Evolutionary conservation across 2,888 invertebrate species (phyloP).

Genomic region (Drosophila dives): DNA sequence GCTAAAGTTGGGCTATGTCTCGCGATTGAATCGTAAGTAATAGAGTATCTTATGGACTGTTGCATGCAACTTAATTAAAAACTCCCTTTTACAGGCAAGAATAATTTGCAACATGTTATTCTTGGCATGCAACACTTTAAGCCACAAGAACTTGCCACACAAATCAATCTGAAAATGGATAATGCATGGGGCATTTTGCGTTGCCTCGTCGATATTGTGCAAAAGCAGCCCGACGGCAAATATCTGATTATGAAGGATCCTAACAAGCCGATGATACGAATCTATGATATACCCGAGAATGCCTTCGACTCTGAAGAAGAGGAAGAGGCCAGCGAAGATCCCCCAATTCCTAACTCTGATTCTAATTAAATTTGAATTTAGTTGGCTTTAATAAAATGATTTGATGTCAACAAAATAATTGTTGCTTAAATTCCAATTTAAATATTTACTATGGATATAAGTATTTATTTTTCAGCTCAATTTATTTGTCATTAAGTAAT

Average conservation of each 20-base stretch:
- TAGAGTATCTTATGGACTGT: not conserved
- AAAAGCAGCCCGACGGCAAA: conserved; percentile 98
- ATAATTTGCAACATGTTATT: conserved; percentile 98
- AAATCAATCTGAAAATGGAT: conserved; percentile 99
- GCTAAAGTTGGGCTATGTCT: conserved; percentile 99
- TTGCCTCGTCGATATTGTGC: conserved; percentile 98
- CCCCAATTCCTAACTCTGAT: conserved; percentile 11
- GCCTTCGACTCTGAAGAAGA: conserved; percentile 99
- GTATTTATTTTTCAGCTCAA: not conserved
- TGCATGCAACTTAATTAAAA: not conserved
- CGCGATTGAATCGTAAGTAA: conserved; percentile 89
- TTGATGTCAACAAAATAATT: not conserved
- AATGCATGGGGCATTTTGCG: conserved; percentile 99
- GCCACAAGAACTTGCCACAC: conserved; percentile 98
- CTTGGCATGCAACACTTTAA: conserved; percentile 99
- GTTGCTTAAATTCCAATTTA: not conserved
- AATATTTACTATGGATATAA: not conserved
- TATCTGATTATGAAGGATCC: conserved; percentile 99
- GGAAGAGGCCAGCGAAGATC: conserved; percentile 71
- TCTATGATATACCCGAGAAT: conserved; percentile 99
- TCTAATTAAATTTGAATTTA: not conserved
- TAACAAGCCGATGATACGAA: conserved; percentile 98
- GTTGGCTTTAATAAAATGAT: not conserved
- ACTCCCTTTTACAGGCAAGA: conserved; percentile 83
- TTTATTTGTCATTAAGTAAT: not conserved